Conservation (phyloP, 2,888 invertebrate genomes). For the Cylindroiulus punctatus region DNA sequence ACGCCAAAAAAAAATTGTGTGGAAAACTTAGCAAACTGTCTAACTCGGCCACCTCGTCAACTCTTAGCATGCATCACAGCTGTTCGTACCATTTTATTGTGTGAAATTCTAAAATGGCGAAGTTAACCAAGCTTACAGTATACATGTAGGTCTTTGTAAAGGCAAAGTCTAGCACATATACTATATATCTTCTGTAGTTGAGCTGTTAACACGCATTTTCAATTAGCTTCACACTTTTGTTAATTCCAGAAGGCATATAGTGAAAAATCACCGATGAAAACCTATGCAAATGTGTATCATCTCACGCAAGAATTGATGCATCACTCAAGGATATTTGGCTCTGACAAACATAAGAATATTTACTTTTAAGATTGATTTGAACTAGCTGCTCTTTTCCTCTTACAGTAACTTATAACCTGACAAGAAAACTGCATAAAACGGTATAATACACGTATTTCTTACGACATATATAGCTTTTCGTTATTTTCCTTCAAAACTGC, state of each 20-base stretch:
- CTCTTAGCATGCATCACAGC: too few relatives aligned
- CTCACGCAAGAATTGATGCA: not conserved
- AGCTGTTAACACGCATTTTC: not conserved
- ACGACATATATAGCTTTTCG: not conserved
- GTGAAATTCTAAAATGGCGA: too few relatives aligned
- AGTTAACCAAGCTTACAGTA: too few relatives aligned
- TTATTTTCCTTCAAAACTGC: not conserved
- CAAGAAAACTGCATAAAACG: too few relatives aligned
- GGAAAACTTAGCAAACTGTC: too few relatives aligned
- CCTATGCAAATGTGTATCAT: not conserved
- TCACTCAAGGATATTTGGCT: not conserved
- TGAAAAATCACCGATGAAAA: not conserved
- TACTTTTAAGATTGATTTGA: not conserved
- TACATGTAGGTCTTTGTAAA: too few relatives aligned
- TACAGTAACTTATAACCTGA: not conserved
- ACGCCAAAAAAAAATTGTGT: too few relatives aligned
- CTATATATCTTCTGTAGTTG: too few relatives aligned
- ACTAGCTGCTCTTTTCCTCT: not conserved
- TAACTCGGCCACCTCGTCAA: too few relatives aligned
- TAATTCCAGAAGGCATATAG: not conserved
- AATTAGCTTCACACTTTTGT: not conserved
- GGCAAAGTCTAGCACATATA: too few relatives aligned
- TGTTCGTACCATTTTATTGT: too few relatives aligned
- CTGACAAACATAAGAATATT: not conserved
- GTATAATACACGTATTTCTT: not conserved